Percentiles rank a stretch among this genome's conserved stretches.
Evolutionary conservation across 1,140 invertebrate genomes (phyloP).

Genomic region (Magallana ariakensis): DNA sequence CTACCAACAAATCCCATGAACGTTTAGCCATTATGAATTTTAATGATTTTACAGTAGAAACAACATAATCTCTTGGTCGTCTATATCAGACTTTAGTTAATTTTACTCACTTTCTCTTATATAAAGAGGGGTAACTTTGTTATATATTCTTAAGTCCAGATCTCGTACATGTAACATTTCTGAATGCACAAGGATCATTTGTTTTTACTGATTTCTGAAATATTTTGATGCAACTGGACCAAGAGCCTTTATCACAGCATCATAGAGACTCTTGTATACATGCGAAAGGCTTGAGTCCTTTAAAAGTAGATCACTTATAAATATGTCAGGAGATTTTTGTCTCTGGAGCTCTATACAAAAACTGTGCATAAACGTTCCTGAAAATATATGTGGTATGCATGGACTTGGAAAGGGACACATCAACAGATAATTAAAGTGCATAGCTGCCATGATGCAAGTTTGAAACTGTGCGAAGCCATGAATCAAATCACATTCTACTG

Average conservation of each 20-base stretch:
- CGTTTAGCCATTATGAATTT: too few relatives aligned
- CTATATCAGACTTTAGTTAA: too few relatives aligned
- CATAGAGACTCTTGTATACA: neutral
- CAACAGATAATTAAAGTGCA: constrained; percentile 74
- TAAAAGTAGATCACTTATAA: constrained; percentile 4
- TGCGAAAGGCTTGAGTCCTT: neutral
- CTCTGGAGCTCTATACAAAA: constrained; percentile 64
- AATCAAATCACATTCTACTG: constrained; percentile 62
- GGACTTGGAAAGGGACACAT: constrained; percentile 59
- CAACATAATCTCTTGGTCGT: too few relatives aligned
- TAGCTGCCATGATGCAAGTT: constrained; percentile 61
- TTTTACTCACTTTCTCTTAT: too few relatives aligned
- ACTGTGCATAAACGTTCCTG: constrained; percentile 74
- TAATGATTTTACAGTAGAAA: too few relatives aligned
- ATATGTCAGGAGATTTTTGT: constrained; percentile 60
- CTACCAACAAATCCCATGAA: too few relatives aligned
- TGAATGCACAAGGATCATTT: too few relatives aligned
- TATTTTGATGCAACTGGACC: neutral
- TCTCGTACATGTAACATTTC: too few relatives aligned
- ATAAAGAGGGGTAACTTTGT: too few relatives aligned
- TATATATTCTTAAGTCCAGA: too few relatives aligned
- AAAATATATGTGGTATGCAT: constrained; percentile 65
- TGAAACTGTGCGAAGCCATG: constrained; percentile 76
- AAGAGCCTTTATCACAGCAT: neutral
- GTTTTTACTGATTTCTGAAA: too few relatives aligned